Conservation (phyloP, 2,797 vertebrate species). For the Hirundo rustica region DNA sequence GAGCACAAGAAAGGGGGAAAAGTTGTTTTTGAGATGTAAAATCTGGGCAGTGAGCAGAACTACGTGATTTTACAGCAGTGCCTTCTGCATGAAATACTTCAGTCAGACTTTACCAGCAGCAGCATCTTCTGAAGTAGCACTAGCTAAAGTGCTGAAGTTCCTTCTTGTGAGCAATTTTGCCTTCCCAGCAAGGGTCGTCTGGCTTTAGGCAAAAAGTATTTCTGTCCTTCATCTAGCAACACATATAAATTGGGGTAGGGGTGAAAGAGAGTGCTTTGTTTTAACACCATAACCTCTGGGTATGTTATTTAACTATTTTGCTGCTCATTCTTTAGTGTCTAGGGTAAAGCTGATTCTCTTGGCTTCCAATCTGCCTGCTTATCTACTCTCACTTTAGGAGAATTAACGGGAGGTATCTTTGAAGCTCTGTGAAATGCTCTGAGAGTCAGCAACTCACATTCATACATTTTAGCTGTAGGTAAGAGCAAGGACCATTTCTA, state of each 20-base stretch:
- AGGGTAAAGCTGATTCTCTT: background rate
- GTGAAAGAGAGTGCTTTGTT: background rate
- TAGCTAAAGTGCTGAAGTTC: background rate
- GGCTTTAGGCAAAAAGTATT: background rate
- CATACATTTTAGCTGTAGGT: background rate
- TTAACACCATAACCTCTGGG: background rate
- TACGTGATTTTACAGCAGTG: background rate
- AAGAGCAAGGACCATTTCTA: background rate
- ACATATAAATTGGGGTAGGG: accelerated
- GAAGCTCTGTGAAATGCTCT: background rate
- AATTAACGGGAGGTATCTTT: background rate
- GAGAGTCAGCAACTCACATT: background rate
- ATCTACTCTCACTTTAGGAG: background rate
- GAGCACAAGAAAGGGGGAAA: background rate
- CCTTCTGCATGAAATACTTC: background rate
- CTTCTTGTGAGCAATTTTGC: background rate
- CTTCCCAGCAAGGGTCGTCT: background rate
- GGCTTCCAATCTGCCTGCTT: background rate
- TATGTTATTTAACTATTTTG: background rate
- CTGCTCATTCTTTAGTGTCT: background rate
- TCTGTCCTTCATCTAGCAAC: background rate
- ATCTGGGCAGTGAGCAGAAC: background rate
- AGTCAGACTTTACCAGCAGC: background rate
- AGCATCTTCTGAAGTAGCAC: background rate
- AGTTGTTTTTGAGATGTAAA: background rate